Evolutionary conservation across 2,888 invertebrate genomes (phyloP), one percentile per base, ranked within the genome.

Genomic region (Melinopterus prodromus): DNA sequence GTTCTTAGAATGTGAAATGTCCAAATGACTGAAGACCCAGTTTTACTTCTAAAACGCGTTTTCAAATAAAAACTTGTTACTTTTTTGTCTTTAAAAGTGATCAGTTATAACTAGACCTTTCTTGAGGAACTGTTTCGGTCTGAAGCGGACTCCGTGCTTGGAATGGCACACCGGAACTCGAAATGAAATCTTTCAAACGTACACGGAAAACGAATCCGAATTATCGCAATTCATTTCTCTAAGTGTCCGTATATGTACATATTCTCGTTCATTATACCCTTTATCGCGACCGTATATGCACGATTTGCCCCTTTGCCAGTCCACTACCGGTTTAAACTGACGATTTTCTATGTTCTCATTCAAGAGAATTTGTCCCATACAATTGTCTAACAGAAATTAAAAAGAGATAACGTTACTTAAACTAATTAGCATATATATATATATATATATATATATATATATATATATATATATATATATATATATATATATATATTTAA

Each of bases 101-200:
- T 86, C 85, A 84, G 84, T 84, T 86, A 86, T 85, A 86, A 86
- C 86, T 84, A 86, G 86, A 86, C 86, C 85, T 86, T 85, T 86
- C 84, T 85, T 84, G 84, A 83, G 81, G 84, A 84, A 83, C 84
- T 81, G 85, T 84, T 86, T 85, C 84, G 85, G 86, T 85, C 85
- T 85, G 84, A 83, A 83, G 74, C 77, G 38, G 81, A 81, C 83
- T 84, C 83, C 86, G 86, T 86, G 87, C 84, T 82, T 81, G 83
- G 86, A 87, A 87, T 86, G 84, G 84, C 71, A 82, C 83, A 82
- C 84, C 84, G 85, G 84, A 85, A 83, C 84, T 85, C 84, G 84
- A 86, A 87, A 87, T 86, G 87, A 87, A 87, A 87, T 87, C 85
- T 86, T 82, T 82, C 84, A 83, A 84, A 87, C 87, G 86, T 87